Evolutionary conservation across 2,113 vertebrate genomes (phyloP).

Genomic region (Rhegmatorhina hoffmannsi): DNA sequence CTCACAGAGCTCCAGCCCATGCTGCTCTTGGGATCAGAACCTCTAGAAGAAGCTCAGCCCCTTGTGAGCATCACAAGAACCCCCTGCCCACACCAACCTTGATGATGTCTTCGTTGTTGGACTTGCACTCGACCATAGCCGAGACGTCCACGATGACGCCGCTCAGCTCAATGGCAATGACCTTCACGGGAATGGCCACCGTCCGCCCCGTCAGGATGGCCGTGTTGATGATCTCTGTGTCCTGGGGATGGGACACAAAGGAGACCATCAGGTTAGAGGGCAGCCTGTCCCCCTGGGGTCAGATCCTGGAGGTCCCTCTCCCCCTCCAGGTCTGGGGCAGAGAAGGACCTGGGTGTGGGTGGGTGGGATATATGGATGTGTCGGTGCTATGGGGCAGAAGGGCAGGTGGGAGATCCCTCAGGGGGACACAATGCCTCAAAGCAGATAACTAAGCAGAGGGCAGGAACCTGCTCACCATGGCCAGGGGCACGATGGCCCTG

Average conservation of each 20-base stretch:
- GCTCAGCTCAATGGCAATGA: constrained; percentile 93
- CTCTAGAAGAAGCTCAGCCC: not conserved
- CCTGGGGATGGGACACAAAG: constrained; percentile 66
- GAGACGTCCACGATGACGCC: constrained; percentile 88
- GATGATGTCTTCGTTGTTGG: constrained; percentile 94
- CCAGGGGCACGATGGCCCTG: constrained; percentile 92
- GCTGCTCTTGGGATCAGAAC: rapidly evolving
- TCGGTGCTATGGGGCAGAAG: rapidly evolving
- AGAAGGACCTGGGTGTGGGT: not conserved
- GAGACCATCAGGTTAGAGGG: rapidly evolving
- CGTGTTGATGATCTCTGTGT: constrained; percentile 98
- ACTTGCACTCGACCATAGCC: constrained; percentile 88
- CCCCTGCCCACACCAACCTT: constrained; percentile 81
- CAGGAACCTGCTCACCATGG: constrained; percentile 85
- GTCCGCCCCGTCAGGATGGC: constrained; percentile 94
- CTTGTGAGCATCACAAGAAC: rapidly evolving
- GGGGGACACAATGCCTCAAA: not conserved
- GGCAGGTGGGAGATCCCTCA: not conserved
- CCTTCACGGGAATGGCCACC: constrained; percentile 95
- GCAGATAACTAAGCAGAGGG: not conserved
- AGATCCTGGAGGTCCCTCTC: not conserved
- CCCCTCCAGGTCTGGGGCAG: not conserved
- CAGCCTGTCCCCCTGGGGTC: not conserved
- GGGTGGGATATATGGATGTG: not conserved
- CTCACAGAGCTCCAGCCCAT: not conserved